Evolutionary conservation across 2,888 invertebrate genomes (phyloP).

Genomic region (Penaeus monodon): DNA sequence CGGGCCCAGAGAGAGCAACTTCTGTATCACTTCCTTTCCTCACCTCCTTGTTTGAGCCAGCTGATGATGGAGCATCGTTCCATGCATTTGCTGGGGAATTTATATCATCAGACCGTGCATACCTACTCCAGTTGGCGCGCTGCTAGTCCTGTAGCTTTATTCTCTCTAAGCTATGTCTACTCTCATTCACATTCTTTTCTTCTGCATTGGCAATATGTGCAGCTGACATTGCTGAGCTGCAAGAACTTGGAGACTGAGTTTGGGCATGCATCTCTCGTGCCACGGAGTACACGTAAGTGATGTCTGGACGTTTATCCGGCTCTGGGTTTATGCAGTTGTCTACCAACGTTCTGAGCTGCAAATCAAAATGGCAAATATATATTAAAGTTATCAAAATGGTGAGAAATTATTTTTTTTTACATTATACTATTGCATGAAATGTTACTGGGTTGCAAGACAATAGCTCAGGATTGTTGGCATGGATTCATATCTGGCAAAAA

Average conservation of each 20-base stretch:
- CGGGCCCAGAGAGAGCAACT: constrained; percentile 1
- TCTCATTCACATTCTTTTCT: constrained; percentile 44
- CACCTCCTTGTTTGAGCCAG: not conserved
- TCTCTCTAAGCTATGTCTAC: constrained; percentile 50
- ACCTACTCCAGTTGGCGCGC: constrained; percentile 53
- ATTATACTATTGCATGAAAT: not conserved
- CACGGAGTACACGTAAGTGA: constrained; percentile 71
- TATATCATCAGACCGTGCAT: constrained; percentile 44
- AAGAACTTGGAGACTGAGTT: constrained; percentile 54
- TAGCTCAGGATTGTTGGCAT: too few species aligned
- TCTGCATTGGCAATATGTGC: constrained; percentile 41
- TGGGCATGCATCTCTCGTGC: constrained; percentile 71
- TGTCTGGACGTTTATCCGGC: constrained; percentile 73
- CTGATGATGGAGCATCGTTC: constrained; percentile 36
- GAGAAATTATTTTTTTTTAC: not conserved
- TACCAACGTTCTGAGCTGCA: constrained; percentile 72
- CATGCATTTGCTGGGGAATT: constrained; percentile 41
- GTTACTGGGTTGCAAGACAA: too few species aligned
- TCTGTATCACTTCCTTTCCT: constrained; percentile 10
- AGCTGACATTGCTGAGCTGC: constrained; percentile 48
- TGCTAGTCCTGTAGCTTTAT: constrained; percentile 62
- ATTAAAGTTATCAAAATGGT: not conserved
- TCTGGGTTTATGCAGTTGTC: constrained; percentile 73
- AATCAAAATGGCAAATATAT: constrained; percentile 51
- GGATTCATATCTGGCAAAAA: too few species aligned